Conservation (phyloP, 2,113 vertebrate species). For the Rhinolophus ferrumequinum region DNA sequence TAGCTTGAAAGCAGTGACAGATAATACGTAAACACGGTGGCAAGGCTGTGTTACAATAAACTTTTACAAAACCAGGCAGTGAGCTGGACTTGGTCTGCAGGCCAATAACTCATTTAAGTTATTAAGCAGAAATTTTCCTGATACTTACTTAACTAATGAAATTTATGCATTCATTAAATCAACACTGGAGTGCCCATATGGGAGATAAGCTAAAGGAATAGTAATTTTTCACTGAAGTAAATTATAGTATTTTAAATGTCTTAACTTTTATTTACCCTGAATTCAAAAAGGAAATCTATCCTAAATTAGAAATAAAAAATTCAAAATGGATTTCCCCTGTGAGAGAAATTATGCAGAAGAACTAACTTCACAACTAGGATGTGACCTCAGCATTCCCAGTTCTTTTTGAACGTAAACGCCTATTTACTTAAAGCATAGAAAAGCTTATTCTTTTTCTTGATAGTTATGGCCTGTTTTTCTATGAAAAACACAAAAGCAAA, state of each 20-base stretch:
- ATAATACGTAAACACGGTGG: neutral
- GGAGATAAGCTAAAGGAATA: neutral
- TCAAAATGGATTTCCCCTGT: neutral
- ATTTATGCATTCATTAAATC: neutral
- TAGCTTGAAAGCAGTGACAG: neutral
- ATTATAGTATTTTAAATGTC: neutral
- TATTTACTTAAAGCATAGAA: neutral
- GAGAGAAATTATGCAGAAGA: neutral
- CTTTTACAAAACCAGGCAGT: neutral
- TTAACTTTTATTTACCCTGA: neutral
- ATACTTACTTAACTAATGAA: slow-evolving; percentile 27
- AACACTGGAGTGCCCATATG: neutral
- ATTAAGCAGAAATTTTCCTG: slow-evolving; percentile 23
- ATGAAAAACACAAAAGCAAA: neutral
- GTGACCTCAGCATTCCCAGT: neutral
- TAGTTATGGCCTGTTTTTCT: neutral
- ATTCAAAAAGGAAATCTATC: neutral
- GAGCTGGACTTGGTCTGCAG: neutral
- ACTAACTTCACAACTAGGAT: neutral
- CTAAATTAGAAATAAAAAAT: neutral
- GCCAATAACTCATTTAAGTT: neutral
- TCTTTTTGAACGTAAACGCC: slow-evolving; percentile 24
- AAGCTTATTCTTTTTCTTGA: neutral
- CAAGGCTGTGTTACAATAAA: neutral
- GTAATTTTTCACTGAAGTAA: slow-evolving; percentile 49